Percentiles rank a stretch among this genome's conserved stretches.
Conservation (phyloP, 1,140 invertebrate species). For the Potamilus streckersoni region DNA sequence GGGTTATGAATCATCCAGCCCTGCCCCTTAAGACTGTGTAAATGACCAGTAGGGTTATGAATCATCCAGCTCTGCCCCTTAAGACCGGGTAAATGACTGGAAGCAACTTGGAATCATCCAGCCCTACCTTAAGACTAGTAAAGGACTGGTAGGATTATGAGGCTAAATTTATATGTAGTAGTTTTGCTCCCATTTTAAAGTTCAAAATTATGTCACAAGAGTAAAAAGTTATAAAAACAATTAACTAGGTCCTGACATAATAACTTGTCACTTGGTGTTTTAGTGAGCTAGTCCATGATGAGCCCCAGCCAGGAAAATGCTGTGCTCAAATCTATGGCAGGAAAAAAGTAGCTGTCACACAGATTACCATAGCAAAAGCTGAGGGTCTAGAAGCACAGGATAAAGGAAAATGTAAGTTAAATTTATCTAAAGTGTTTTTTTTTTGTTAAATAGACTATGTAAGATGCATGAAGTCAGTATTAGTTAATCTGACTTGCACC, state of each 20-base stretch:
- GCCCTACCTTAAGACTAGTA: no score
- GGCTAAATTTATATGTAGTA: background rate
- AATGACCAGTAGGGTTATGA: no score
- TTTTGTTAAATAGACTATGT: background rate
- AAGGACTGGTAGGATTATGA: no score
- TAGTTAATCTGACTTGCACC: no score
- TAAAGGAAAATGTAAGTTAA: constrained; percentile 59
- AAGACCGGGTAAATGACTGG: no score
- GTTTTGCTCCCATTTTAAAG: background rate
- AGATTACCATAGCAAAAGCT: constrained; percentile 65
- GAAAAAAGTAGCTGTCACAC: constrained; percentile 57
- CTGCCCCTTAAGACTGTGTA: no score
- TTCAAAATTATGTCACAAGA: background rate
- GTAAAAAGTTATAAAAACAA: background rate
- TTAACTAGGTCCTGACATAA: background rate
- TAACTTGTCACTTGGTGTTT: background rate
- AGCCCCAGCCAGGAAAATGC: constrained; percentile 43
- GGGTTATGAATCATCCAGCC: no score
- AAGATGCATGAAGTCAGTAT: no score
- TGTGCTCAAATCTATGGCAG: constrained; percentile 34
- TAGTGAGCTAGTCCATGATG: constrained; percentile 51
- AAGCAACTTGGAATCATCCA: no score
- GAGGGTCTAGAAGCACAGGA: constrained; percentile 66
- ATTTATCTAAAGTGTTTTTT: background rate
- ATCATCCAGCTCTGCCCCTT: no score